Percentiles rank a stretch among this genome's conserved stretches.
Conservation (phyloP, 2,113 vertebrate species). For the Miniopterus natalensis region DNA sequence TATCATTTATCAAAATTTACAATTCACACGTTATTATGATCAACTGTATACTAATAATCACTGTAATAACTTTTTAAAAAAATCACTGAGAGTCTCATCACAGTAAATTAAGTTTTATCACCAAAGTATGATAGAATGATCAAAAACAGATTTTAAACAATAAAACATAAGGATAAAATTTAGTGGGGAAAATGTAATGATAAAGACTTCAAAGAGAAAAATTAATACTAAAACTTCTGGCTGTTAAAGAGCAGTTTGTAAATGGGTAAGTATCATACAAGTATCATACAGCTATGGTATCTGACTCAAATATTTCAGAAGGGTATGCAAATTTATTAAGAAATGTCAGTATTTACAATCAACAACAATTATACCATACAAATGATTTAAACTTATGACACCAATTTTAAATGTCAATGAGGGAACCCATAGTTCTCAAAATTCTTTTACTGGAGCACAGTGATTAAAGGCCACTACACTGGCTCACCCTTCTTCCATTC, state of each 20-base stretch:
- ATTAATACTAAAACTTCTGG: conserved; percentile 19
- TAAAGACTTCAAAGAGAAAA: conserved; percentile 40
- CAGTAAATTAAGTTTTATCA: conserved; percentile 50
- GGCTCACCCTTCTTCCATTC: not conserved
- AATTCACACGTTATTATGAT: conserved; percentile 14
- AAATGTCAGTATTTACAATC: conserved; percentile 30
- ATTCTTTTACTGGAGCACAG: not conserved
- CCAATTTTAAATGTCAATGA: conserved; percentile 2
- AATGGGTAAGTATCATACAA: not conserved
- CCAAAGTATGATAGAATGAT: not conserved
- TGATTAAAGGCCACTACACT: not conserved
- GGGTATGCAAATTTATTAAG: not conserved
- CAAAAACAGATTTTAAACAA: conserved; percentile 17
- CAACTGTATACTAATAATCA: not conserved
- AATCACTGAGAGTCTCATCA: conserved; percentile 3
- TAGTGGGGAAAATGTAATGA: conserved; percentile 29
- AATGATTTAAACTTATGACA: conserved; percentile 54
- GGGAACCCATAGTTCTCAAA: not conserved
- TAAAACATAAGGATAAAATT: conserved; percentile 39
- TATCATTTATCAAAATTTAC: conserved; percentile 46
- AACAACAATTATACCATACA: conserved; percentile 21
- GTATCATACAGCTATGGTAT: not conserved
- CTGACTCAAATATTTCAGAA: conserved; percentile 47
- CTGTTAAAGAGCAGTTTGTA: not conserved
- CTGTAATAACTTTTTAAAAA: not conserved